A percentile compares a stretch with the other conserved stretches of the same genome.
Evolutionary conservation across 2,113 vertebrate species (phyloP).

Genomic region (Lasiurus borealis): DNA sequence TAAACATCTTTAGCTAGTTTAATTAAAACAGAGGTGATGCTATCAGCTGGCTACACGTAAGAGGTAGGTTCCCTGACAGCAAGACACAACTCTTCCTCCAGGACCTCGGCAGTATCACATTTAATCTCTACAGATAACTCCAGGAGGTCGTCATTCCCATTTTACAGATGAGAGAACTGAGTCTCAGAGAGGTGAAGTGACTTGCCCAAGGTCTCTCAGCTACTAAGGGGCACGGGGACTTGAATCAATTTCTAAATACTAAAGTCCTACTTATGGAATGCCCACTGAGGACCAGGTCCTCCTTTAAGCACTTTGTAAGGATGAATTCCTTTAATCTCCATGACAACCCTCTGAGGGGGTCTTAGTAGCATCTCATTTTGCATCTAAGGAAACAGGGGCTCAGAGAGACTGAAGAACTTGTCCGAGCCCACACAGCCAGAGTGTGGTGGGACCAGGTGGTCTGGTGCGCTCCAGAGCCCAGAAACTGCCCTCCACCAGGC

Average conservation of each 20-base stretch:
- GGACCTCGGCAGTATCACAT: background rate
- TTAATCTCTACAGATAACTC: background rate
- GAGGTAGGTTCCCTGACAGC: background rate
- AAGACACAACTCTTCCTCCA: background rate
- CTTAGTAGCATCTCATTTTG: background rate
- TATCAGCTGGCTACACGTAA: background rate
- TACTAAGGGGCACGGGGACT: background rate
- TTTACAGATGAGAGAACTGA: slow-evolving; percentile 14
- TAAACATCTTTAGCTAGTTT: background rate
- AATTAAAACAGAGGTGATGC: background rate
- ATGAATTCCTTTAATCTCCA: background rate
- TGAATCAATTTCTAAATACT: background rate
- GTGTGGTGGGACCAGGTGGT: background rate
- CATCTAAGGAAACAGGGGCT: background rate
- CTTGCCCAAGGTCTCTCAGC: background rate
- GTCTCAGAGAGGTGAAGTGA: background rate
- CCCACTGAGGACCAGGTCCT: background rate
- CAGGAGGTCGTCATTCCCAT: background rate
- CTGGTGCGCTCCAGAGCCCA: background rate
- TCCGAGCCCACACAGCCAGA: background rate
- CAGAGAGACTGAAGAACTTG: background rate
- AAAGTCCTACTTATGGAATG: background rate
- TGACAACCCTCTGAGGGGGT: background rate
- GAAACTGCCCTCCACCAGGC: background rate
- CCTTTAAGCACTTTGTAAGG: background rate